Evolutionary conservation across 2,888 invertebrate species (phyloP).

Genomic region (Periphyllus acericola): DNA sequence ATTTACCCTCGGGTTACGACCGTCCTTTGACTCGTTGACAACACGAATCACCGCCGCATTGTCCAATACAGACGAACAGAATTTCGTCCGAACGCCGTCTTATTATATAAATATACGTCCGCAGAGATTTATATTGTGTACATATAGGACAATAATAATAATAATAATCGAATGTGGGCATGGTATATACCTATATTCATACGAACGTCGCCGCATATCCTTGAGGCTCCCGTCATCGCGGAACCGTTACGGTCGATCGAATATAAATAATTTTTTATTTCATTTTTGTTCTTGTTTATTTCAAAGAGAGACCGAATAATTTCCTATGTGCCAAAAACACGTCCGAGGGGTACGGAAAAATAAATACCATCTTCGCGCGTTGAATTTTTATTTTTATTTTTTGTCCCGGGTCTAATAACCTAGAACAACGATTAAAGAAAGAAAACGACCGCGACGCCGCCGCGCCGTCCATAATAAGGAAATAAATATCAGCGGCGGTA

Average conservation of each 20-base stretch:
- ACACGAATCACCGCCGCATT: conserved; percentile 4
- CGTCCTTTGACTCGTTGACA: conserved; percentile 9
- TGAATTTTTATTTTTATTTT: conserved; percentile 2
- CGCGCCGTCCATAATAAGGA: background rate
- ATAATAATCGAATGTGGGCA: conserved; percentile 24
- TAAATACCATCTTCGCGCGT: conserved; percentile 37
- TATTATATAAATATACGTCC: conserved; percentile 6
- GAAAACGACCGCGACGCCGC: background rate
- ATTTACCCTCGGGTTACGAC: conserved; percentile 11
- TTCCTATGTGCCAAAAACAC: conserved; percentile 50
- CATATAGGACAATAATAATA: conserved; percentile 19
- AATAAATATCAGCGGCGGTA: background rate
- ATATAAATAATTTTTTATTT: conserved; percentile 1
- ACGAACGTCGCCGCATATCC: conserved; percentile 27
- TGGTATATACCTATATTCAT: background rate
- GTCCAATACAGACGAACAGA: conserved; percentile 4
- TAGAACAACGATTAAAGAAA: conserved; percentile 24
- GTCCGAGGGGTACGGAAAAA: conserved; percentile 7
- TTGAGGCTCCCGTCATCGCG: conserved; percentile 33
- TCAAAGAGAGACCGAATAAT: conserved; percentile 49
- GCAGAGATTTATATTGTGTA: background rate
- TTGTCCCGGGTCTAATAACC: background rate
- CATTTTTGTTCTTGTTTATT: background rate
- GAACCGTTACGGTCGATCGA: conserved; percentile 53
- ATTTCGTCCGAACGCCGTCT: background rate